Base-by-base conservation (phyloP, 2,797 vertebrate species). In the Morus bassanus region DNA sequence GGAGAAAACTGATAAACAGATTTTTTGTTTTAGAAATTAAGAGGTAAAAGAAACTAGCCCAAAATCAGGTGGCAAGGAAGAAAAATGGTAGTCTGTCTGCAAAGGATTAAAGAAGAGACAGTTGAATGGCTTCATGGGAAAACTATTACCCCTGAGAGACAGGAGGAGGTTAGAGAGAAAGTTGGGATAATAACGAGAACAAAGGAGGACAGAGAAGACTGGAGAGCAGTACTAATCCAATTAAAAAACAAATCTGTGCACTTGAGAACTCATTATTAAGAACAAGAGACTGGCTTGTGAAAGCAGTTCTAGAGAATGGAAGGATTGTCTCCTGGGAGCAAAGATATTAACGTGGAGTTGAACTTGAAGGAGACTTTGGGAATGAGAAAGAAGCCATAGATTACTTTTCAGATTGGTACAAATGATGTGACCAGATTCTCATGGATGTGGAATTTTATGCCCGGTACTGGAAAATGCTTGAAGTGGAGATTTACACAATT, bases 221-320 rank as follows among this genome's bases (percentile, higher is more conserved):
- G 33, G 51, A 73, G 59, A 59, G 41, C 33, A 65, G 37, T 65
- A 41, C 45, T 96, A 91, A 94, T 91, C 65, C 84, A 94, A 75
- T 94, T 92, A 87, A 86, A 95, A 73, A 48, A 11, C 63, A 87
- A 63, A 92, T 89, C 69, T 85, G 5, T 91, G 63, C 39, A 35
- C 53, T 91, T 74, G 81, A 95, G 87, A 82, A 76, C 67, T 87
- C 84, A 67, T 91, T 85, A 82, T 92, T 93, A 76, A 79, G 84
- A 87, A 54, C 74, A 93, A 89, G 89, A 87, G 70, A 85, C 67
- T 12, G 12, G 43, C 48, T 88, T 93, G 65, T 77, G 61, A 88
- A 81, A 60, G 69, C 22, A 88, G 51, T 63, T 88, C 25, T 57
- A n/a, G 88, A 79, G 68, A 88, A 73, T 3, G 6, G 68, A 70